These are phyloP conservation scores for Pagrus major DNA, from an alignment of 2,113 vertebrate species.

Conservation along the genomic window DNA sequence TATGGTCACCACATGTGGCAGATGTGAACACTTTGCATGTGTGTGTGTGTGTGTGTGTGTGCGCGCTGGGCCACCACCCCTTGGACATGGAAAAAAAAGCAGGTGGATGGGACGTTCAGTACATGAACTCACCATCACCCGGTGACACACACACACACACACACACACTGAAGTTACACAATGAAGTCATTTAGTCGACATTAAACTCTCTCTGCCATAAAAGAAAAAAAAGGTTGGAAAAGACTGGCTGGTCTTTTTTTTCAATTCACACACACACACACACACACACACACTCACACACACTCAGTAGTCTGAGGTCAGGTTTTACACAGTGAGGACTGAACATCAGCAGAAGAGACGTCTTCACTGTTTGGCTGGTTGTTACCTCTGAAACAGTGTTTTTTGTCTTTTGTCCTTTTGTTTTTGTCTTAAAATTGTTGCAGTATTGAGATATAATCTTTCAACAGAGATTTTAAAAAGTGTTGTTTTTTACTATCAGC, in stretches of 20 bases:
- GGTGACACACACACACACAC: not conserved
- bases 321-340: too few relatives aligned
- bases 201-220: not conserved
- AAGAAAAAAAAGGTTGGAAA: constrained; percentile 5
- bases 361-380: too few relatives aligned
- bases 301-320: too few relatives aligned
- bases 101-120: constrained; percentile 2
- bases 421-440: too few relatives aligned
- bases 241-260: not conserved
- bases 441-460: too few relatives aligned
- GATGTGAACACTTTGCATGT: constrained; percentile 35
- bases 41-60: constrained; percentile 1
- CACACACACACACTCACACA: too few relatives aligned
- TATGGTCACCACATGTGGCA: constrained; percentile 74
- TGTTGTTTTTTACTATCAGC: too few relatives aligned
- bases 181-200: constrained; percentile 18
- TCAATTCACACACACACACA: too few relatives aligned
- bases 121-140: not conserved
- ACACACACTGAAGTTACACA: constrained; percentile 7
- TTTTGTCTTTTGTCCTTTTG: too few relatives aligned
- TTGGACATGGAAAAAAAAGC: not conserved
- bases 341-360: too few relatives aligned
- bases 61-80: not conserved
- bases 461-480: too few relatives aligned
- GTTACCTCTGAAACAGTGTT: too few relatives aligned